These are phyloP conservation scores for Caenorhabditis remanei DNA, from an alignment of 1,140 invertebrate genomes.

Conservation along the genomic window DNA sequence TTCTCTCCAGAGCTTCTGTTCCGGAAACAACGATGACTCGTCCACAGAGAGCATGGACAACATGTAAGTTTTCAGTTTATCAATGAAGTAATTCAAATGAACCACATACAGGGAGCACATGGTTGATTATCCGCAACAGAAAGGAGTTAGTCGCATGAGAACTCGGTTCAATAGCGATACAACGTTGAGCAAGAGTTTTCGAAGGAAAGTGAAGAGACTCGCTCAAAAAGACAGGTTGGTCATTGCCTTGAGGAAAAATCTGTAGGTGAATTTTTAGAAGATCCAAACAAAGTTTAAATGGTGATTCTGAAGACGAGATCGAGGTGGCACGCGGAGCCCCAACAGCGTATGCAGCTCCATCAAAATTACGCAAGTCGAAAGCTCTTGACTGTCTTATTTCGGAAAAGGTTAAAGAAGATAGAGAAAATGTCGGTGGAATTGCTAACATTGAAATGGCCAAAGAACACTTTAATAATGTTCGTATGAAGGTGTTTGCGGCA, in stretches of 20 bases:
- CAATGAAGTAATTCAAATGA: background rate
- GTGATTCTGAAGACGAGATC: constrained; percentile 8
- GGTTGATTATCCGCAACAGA: constrained; percentile 41
- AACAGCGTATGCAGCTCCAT: background rate
- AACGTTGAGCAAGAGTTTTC: constrained; percentile 44
- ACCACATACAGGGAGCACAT: background rate
- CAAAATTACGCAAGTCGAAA: constrained; percentile 35
- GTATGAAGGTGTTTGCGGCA: constrained; percentile 61
- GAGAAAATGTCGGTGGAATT: background rate
- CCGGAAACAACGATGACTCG: constrained; percentile 35
- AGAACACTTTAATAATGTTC: constrained; percentile 31
- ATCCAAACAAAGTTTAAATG: background rate
- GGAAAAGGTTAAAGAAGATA: background rate
- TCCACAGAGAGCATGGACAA: background rate
- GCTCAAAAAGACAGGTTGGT: constrained; percentile 48
- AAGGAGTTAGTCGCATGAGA: constrained; percentile 18
- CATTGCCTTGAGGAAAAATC: background rate
- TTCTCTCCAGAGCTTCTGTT: constrained; percentile 53
- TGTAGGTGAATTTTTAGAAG: background rate
- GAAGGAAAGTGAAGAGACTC: constrained; percentile 58
- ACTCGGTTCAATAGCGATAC: constrained; percentile 29
- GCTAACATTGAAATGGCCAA: constrained; percentile 36
- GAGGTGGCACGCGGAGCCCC: background rate
- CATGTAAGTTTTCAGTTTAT: constrained; percentile 10
- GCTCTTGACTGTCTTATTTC: constrained; percentile 13